phyloP scores from a whole-genome alignment of 1,140 invertebrate genomes.

The Rhagoletis zephyria region DNA sequence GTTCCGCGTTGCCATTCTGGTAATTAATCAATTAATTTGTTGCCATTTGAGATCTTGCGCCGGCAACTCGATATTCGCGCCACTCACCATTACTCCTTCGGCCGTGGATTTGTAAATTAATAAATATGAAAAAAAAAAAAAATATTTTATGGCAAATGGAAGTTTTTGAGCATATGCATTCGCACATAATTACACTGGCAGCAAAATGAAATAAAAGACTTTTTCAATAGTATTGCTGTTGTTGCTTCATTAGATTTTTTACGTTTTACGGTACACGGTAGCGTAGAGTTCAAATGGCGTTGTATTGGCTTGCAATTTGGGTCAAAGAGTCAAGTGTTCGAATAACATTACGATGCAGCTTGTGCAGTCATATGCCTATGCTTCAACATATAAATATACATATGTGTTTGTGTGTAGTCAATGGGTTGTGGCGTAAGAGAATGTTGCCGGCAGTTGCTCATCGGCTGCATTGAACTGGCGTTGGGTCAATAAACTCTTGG shows the following conservation, averaged over 20 bases:
- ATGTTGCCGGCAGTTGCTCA: background rate
- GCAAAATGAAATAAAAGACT: background rate
- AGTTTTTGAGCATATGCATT: background rate
- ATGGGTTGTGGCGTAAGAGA: background rate
- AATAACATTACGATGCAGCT: background rate
- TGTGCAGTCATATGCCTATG: background rate
- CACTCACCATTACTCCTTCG: background rate
- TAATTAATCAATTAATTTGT: constrained; percentile 18
- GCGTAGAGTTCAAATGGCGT: constrained; percentile 34
- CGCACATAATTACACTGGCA: background rate
- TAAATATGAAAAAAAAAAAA: background rate
- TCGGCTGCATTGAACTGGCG: background rate
- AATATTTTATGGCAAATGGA: background rate
- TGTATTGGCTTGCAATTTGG: constrained; percentile 33
- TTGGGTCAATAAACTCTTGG: background rate
- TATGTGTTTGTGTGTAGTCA: background rate
- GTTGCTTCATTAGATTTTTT: background rate
- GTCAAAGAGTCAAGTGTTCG: constrained; percentile 46
- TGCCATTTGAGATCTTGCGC: background rate
- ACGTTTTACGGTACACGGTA: constrained; percentile 32
- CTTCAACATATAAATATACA: background rate
- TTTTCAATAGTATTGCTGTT: background rate
- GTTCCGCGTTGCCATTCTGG: background rate
- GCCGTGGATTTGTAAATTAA: too few relatives aligned
- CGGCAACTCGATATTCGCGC: background rate